phyloP scores from a whole-genome alignment of 2,797 vertebrate species.

The Rostrhamus sociabilis region DNA sequence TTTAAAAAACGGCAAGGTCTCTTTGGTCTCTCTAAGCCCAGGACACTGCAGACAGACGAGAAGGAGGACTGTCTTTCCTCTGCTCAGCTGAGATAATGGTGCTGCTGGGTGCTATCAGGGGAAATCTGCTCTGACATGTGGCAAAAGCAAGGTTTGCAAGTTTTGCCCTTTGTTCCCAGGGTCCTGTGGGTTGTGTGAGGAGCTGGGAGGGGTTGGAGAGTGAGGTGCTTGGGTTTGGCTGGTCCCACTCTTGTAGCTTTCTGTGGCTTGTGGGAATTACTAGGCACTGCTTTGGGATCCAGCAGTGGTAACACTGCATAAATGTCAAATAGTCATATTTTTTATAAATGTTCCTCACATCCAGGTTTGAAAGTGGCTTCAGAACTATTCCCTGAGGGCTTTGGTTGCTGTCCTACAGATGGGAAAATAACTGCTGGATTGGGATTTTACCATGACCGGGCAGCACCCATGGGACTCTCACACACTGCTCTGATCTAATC shows the following conservation, averaged over 20 bases:
- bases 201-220: not conserved
- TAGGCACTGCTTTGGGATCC: not conserved
- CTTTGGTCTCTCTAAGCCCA: not conserved
- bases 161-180: not conserved
- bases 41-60: no score
- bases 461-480: not conserved
- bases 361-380: not conserved
- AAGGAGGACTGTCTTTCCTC: not conserved
- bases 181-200: not conserved
- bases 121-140: rapidly evolving
- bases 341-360: not conserved
- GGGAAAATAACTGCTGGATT: not conserved
- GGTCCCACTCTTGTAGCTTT: not conserved
- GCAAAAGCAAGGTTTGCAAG: not conserved
- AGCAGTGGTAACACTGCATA: not conserved
- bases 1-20: not conserved
- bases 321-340: not conserved
- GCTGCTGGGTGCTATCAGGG: not conserved
- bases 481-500: not conserved
- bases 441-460: not conserved
- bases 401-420: not conserved
- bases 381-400: not conserved
- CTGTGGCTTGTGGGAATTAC: not conserved
- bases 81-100: rapidly evolving
- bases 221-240: not conserved